These are phyloP conservation scores for Thera obeliscata DNA, from an alignment of 2,888 invertebrate species.

Conservation along the genomic window DNA sequence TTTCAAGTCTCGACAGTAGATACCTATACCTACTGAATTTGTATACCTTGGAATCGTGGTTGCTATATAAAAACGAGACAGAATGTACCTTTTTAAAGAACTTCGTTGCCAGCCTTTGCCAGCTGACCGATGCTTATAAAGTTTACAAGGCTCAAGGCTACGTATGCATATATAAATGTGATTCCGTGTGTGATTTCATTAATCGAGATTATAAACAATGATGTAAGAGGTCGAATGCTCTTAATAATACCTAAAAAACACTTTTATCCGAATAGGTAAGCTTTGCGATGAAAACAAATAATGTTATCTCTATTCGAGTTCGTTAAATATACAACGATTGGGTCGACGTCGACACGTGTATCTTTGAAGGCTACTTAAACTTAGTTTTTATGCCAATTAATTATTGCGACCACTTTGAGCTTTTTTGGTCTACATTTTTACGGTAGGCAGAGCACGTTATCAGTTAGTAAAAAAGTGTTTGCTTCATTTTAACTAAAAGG, in stretches of 20 bases:
- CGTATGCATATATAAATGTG: background rate
- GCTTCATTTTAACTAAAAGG: slow-evolving; percentile 7
- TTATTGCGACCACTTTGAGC: background rate
- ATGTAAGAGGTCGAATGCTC: slow-evolving; percentile 47
- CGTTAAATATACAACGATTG: slow-evolving; percentile 43
- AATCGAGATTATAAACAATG: slow-evolving; percentile 36
- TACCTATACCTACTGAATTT: slow-evolving; percentile 34
- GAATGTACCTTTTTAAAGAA: slow-evolving; percentile 22
- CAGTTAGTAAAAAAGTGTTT: background rate
- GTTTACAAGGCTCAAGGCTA: slow-evolving; percentile 25
- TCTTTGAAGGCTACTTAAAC: slow-evolving; percentile 19
- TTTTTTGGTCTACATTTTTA: background rate
- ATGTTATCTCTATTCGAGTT: slow-evolving; percentile 53
- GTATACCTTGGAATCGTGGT: slow-evolving; percentile 45
- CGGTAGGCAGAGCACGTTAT: background rate
- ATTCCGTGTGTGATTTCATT: slow-evolving; percentile 31
- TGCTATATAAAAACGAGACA: slow-evolving; percentile 41
- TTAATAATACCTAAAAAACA: slow-evolving; percentile 38
- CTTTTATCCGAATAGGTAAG: slow-evolving; percentile 46
- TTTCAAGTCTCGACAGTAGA: slow-evolving; percentile 34
- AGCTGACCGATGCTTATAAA: slow-evolving; percentile 37
- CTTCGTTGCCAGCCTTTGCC: slow-evolving; percentile 14
- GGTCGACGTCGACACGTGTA: slow-evolving; percentile 41
- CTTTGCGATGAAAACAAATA: slow-evolving; percentile 56
- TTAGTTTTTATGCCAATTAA: slow-evolving; percentile 20